Conservation (phyloP, 2,797 vertebrate species). For the Myioborus miniatus region DNA sequence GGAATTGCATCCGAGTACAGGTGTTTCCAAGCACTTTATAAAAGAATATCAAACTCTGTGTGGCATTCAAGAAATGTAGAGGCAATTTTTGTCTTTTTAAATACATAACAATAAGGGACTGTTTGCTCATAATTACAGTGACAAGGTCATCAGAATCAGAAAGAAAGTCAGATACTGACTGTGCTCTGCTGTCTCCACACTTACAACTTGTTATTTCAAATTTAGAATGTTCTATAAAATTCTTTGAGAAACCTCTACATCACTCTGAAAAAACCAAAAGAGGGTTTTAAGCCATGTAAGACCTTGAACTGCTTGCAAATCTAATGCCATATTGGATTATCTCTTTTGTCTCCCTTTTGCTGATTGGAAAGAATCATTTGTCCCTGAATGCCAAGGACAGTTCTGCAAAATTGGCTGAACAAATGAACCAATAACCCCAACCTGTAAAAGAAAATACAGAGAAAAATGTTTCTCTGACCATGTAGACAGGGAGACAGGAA, state of each 20-base stretch:
- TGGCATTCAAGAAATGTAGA: background rate
- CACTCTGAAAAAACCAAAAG: background rate
- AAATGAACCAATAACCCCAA: slow-evolving; percentile 35
- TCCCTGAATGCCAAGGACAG: slow-evolving; percentile 36
- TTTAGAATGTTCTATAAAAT: background rate
- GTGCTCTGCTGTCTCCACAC: background rate
- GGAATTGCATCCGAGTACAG: background rate
- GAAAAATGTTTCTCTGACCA: background rate
- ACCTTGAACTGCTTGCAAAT: slow-evolving; percentile 40
- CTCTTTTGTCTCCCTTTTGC: slow-evolving; percentile 40
- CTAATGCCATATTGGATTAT: slow-evolving; percentile 27
- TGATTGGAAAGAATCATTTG: slow-evolving; percentile 36
- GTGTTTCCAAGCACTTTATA: background rate
- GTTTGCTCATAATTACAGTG: slow-evolving; percentile 1
- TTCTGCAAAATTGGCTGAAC: slow-evolving; percentile 40
- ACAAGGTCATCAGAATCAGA: slow-evolving; percentile 16
- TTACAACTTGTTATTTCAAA: background rate
- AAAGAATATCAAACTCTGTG: background rate
- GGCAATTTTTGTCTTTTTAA: slow-evolving; percentile 7
- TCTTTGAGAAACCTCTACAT: background rate
- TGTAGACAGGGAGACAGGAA: background rate
- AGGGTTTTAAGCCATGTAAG: background rate
- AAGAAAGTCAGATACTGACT: background rate
- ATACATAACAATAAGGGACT: background rate
- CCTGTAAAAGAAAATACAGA: background rate